These are phyloP conservation scores for Drosophila yooni DNA, from an alignment of 2,888 invertebrate species.

Conservation along the genomic window DNA sequence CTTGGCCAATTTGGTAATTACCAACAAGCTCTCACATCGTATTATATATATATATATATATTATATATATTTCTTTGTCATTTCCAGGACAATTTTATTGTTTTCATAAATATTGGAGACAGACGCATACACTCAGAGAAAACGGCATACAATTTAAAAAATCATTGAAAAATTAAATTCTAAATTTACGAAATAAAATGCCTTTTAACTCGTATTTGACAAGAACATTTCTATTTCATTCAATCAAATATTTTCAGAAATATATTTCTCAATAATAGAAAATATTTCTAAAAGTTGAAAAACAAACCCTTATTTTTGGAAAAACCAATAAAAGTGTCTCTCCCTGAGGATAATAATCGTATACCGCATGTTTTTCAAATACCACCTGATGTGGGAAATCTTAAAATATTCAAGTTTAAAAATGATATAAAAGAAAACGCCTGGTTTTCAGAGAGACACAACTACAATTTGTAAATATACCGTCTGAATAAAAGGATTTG, in stretches of 20 bases:
- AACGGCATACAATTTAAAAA: not conserved
- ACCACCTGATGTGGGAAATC: not conserved
- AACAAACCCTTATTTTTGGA: not conserved
- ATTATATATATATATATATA: not conserved
- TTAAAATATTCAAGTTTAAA: not conserved
- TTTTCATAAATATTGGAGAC: conserved; percentile 32
- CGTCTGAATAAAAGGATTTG: not conserved
- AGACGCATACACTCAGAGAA: conserved; percentile 2
- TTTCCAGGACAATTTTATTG: conserved; percentile 1
- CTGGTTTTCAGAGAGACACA: not conserved
- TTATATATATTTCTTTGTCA: not conserved
- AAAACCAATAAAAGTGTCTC: not conserved
- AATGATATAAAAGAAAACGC: not conserved
- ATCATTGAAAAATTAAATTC: not conserved
- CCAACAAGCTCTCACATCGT: not conserved
- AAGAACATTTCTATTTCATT: too few relatives aligned
- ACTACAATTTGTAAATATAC: not conserved
- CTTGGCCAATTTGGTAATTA: not conserved
- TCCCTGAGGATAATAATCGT: too few relatives aligned
- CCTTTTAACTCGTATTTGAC: too few relatives aligned
- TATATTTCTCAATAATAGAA: too few relatives aligned
- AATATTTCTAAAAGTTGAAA: not conserved
- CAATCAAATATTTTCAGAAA: too few relatives aligned
- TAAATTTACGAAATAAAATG: not conserved
- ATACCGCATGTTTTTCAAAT: too few relatives aligned